Percentiles rank a stretch among this genome's conserved stretches.
Evolutionary conservation across 2,113 vertebrate genomes (phyloP).

Genomic region (Lagopus muta): DNA sequence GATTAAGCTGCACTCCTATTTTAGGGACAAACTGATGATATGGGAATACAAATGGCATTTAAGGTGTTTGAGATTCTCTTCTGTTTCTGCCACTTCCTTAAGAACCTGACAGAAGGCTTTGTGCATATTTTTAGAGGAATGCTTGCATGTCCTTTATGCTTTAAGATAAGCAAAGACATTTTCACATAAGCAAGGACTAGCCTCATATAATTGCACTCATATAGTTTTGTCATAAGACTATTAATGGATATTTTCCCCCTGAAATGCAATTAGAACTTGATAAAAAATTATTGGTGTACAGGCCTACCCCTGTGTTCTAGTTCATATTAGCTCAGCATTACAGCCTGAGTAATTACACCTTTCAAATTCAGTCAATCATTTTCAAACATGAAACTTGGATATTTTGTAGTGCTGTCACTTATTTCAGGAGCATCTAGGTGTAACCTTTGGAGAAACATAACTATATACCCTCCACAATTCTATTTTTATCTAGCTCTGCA

Average conservation of each 20-base stretch:
- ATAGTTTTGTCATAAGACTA: background rate
- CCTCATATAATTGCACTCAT: background rate
- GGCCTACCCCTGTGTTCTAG: background rate
- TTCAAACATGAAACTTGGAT: conserved; percentile 12
- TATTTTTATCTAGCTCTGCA: background rate
- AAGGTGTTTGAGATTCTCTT: background rate
- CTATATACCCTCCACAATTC: background rate
- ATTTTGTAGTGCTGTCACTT: background rate
- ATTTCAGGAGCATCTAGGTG: background rate
- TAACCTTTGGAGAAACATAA: background rate
- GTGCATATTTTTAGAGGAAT: background rate
- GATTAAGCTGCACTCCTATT: background rate
- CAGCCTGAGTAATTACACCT: background rate
- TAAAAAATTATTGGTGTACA: background rate
- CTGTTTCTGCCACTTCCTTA: background rate
- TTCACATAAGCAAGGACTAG: background rate
- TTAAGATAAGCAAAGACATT: background rate
- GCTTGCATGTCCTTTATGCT: background rate
- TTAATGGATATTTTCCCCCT: background rate
- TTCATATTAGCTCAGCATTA: background rate
- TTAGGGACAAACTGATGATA: background rate
- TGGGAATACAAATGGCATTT: background rate
- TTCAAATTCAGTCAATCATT: background rate
- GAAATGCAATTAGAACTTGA: background rate
- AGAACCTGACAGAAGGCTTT: background rate